phyloP scores from a whole-genome alignment of 1,140 invertebrate species.

The Danaus plexippus region DNA sequence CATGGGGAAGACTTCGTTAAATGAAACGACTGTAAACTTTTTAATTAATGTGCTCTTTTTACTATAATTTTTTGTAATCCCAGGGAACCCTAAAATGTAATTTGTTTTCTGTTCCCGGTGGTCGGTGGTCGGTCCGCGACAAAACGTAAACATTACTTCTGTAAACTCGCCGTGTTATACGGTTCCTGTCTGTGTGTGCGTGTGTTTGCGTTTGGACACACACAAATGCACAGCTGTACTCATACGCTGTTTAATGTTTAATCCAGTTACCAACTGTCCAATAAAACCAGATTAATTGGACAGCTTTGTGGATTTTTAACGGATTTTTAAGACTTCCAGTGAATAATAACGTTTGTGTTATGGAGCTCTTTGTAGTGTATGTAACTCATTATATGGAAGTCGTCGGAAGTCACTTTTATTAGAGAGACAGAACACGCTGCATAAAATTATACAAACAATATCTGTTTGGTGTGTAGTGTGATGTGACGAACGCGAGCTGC shows the following conservation, averaged over 20 bases:
- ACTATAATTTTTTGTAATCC: too few relatives aligned
- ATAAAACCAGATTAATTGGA: slow-evolving; percentile 6
- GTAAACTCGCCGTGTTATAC: slow-evolving; percentile 15
- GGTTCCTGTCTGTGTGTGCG: not conserved
- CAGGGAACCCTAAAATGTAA: slow-evolving; percentile 5
- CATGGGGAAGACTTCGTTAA: too few relatives aligned
- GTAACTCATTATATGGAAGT: too few relatives aligned
- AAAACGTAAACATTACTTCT: slow-evolving; percentile 18
- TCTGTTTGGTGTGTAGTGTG: too few relatives aligned
- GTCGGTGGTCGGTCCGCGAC: slow-evolving; percentile 19
- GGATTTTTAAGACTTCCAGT: slow-evolving; percentile 4
- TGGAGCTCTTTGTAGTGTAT: too few relatives aligned
- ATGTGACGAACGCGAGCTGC: too few relatives aligned
- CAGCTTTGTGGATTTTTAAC: not conserved
- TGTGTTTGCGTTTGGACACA: not conserved
- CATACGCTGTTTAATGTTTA: not conserved
- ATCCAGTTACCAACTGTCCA: slow-evolving; percentile 2
- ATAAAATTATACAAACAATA: too few relatives aligned
- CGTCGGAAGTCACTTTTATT: too few relatives aligned
- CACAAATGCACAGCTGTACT: not conserved
- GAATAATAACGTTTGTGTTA: not conserved
- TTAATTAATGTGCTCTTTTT: too few relatives aligned
- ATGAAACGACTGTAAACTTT: too few relatives aligned
- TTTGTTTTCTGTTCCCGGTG: slow-evolving; percentile 8
- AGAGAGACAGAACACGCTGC: too few relatives aligned